Conservation (phyloP, 92 coral and sea anemone species). For the Desmophyllum pertusum region DNA sequence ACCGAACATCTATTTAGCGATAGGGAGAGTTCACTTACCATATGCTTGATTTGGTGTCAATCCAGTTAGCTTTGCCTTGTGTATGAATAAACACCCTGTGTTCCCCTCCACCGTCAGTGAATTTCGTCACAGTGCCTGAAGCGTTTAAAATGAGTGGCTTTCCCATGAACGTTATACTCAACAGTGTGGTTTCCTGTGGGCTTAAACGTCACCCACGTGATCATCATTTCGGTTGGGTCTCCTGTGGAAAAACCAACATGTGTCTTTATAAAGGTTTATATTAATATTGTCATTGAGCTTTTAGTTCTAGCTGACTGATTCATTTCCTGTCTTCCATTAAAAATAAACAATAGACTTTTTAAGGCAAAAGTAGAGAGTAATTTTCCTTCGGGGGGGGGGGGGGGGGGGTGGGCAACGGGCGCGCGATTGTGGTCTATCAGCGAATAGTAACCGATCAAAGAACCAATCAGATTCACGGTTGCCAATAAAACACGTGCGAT, state of each 20-base stretch:
- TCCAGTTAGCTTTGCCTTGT: conserved; percentile 81
- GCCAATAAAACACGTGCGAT: too few relatives aligned
- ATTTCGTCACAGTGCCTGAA: conserved; percentile 72
- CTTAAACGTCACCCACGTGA: conserved; percentile 85
- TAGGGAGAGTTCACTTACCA: conserved; percentile 75
- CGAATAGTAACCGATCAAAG: too few relatives aligned
- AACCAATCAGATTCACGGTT: too few relatives aligned
- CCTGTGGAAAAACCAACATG: conserved; percentile 38
- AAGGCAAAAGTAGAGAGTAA: too few relatives aligned
- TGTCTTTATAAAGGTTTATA: neutral
- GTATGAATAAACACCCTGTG: conserved; percentile 80
- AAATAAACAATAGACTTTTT: too few relatives aligned
- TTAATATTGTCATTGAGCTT: neutral
- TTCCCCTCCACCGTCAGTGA: conserved; percentile 82
- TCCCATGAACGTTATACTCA: conserved; percentile 74
- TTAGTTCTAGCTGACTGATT: too few relatives aligned
- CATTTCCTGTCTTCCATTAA: too few relatives aligned
- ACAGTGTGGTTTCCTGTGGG: conserved; percentile 65
- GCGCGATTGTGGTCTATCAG: too few relatives aligned
- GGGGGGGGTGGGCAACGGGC: too few relatives aligned
- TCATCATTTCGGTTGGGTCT: conserved; percentile 81
- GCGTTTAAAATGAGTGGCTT: conserved; percentile 66
- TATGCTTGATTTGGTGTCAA: conserved; percentile 64
- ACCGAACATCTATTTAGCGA: too few relatives aligned
- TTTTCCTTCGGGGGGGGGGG: too few relatives aligned